phyloP scores from a whole-genome alignment of 1,140 invertebrate species.

The Metopolophium dirhodum region DNA sequence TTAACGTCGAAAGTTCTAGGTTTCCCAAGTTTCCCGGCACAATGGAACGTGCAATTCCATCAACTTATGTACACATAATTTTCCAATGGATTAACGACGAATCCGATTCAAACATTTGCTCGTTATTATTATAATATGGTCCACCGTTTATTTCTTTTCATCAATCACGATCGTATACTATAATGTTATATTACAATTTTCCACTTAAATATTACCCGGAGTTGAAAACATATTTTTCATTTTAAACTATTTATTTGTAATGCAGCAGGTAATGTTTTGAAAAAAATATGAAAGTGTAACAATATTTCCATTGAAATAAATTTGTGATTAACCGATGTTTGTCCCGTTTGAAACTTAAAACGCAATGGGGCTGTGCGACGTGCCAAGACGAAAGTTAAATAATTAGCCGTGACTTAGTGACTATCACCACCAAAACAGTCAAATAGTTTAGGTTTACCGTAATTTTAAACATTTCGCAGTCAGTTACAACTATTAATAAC shows the following conservation, averaged over 20 bases:
- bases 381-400: background rate
- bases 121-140: background rate
- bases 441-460: background rate
- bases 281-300: background rate
- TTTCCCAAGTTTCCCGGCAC: constrained; percentile 5
- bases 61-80: constrained; percentile 28
- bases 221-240: background rate
- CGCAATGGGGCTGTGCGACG: background rate
- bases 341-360: constrained; percentile 10
- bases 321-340: background rate
- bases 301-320: background rate
- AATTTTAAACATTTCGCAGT: constrained; percentile 8
- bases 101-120: background rate
- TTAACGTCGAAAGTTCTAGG: constrained; percentile 50
- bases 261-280: background rate
- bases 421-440: background rate
- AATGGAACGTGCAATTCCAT: constrained; percentile 41
- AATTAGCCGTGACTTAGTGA: background rate
- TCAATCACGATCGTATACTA: background rate
- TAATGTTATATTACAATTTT: too few relatives aligned
- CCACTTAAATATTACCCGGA: too few relatives aligned
- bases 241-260: background rate
- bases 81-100: constrained; percentile 24
- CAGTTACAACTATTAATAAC: background rate
- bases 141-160: background rate